A percentile compares a stretch with the other conserved stretches of the same genome.
Evolutionary conservation across 2,888 invertebrate genomes (phyloP).

Genomic region (Drosophila seclusa): DNA sequence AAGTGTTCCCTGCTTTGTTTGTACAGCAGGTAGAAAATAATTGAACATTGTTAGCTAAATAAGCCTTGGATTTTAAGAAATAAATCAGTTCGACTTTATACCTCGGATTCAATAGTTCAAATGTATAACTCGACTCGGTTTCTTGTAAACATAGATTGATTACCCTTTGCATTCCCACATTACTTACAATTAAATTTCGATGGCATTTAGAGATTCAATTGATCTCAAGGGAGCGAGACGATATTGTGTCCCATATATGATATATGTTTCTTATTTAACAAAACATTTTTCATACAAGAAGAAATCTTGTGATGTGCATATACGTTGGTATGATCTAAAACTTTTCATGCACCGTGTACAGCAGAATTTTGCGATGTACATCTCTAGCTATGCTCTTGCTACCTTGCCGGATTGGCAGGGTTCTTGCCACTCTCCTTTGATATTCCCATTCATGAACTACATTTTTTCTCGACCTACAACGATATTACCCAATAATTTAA

Average conservation of each 20-base stretch:
- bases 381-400: background rate
- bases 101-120: no score
- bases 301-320: background rate
- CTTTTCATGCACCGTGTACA: no score
- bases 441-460: no score
- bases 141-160: background rate
- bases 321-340: no score
- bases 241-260: background rate
- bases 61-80: no score
- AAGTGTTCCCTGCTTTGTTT: no score
- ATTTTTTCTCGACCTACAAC: no score
- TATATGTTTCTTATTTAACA: background rate
- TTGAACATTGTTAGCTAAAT: no score
- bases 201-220: background rate
- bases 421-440: background rate
- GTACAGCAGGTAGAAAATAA: no score
- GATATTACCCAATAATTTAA: no score
- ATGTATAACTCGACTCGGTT: no score
- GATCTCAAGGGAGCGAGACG: background rate
- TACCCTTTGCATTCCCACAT: background rate
- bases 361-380: background rate
- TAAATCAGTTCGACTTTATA: no score
- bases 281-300: background rate
- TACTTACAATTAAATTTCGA: background rate
- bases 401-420: background rate